A percentile compares a stretch with the other conserved stretches of the same genome.
phyloP scores from a whole-genome alignment of 1,140 invertebrate genomes.

The Sarcophaga peregrina region DNA sequence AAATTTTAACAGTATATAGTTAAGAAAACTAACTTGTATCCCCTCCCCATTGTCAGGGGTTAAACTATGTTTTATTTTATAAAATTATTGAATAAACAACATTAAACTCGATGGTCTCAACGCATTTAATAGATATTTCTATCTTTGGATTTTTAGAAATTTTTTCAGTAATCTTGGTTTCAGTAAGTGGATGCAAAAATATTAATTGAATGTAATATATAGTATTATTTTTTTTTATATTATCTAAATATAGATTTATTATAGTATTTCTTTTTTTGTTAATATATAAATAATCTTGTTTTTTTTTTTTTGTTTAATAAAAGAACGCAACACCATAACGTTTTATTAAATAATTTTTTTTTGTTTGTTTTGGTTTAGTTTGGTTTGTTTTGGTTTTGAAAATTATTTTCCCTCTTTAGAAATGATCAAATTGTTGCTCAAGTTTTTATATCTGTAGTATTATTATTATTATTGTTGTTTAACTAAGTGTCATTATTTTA shows the following conservation, averaged over 20 bases:
- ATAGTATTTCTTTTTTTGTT: background rate
- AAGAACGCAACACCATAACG: slow-evolving; percentile 14
- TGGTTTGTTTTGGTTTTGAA: background rate
- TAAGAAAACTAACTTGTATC: too few species aligned
- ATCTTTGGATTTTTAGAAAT: background rate
- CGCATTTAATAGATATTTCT: slow-evolving; percentile 32
- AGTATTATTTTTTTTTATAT: background rate
- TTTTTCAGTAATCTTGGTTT: background rate
- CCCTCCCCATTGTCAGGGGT: too few species aligned
- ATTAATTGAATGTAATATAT: background rate
- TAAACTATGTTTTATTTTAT: background rate
- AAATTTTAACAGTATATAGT: background rate
- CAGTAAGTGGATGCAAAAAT: slow-evolving; percentile 7
- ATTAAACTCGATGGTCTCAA: slow-evolving; percentile 32
- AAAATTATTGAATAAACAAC: slow-evolving; percentile 26
- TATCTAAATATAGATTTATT: background rate
- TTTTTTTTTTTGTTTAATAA: background rate
- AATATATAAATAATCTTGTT: background rate
- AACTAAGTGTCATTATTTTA: background rate
- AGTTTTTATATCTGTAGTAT: slow-evolving; percentile 25
- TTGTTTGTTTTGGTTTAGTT: background rate
- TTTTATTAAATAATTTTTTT: background rate
- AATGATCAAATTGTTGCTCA: slow-evolving; percentile 26
- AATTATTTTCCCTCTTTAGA: slow-evolving; percentile 8
- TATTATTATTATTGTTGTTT: slow-evolving; percentile 20